Percentiles rank a stretch among this genome's conserved stretches.
These are phyloP conservation scores for Calyptomena viridis DNA, from an alignment of 2,113 vertebrate genomes.

Conservation along the genomic window DNA sequence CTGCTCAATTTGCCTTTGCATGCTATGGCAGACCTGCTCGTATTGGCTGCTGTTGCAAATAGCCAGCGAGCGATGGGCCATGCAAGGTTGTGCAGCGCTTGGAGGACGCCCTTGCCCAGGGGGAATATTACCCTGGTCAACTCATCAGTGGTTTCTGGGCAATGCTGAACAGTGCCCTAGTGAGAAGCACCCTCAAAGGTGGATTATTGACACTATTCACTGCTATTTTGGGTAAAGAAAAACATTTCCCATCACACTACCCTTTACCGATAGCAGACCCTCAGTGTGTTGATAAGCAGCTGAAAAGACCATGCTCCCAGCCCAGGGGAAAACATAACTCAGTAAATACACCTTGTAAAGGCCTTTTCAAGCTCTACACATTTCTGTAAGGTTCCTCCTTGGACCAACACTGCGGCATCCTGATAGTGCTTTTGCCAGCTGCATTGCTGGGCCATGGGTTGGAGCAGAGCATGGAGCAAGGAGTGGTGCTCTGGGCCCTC, in stretches of 20 bases:
- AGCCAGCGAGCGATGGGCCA: not conserved
- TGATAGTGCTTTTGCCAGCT: not conserved
- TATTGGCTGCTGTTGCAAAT: not conserved
- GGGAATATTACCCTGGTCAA: not conserved
- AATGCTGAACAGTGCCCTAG: not conserved
- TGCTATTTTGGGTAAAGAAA: not conserved
- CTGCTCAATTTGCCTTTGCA: not conserved
- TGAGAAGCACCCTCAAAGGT: not conserved
- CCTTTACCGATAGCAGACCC: not conserved
- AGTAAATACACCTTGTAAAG: not conserved
- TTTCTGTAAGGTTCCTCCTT: not conserved
- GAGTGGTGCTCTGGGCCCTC: not conserved
- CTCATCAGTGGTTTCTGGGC: not conserved
- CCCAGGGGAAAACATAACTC: not conserved
- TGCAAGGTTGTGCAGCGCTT: not conserved
- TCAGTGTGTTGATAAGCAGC: not conserved
- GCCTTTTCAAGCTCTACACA: not conserved
- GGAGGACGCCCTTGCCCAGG: not conserved
- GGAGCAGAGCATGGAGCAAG: not conserved
- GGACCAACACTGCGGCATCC: fast-evolving
- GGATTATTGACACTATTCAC: not conserved
- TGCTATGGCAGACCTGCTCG: fast-evolving
- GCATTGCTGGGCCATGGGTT: fast-evolving
- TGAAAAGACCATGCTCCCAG: not conserved
- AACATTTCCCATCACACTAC: not conserved